Base-by-base conservation (phyloP, 2,113 vertebrate species). In the Vireo altiloquus region DNA sequence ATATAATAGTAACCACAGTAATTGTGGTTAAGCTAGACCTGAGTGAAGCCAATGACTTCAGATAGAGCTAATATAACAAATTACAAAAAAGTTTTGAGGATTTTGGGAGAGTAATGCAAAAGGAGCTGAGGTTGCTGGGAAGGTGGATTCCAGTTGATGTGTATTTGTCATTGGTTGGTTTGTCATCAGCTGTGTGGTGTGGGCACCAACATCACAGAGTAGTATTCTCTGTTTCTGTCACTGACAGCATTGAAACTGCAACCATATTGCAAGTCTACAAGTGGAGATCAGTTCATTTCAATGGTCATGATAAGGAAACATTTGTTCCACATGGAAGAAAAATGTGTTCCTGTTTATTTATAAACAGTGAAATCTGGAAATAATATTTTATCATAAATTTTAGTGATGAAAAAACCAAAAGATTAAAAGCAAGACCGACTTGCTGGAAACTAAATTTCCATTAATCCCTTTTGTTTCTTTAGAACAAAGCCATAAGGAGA, bases 111-210 rank as follows among this genome's bases (percentile, higher is more conserved):
- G 13, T 49, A 52, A 13, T 6, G 37, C 30, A 52, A 37, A 53
- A 82, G 50, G 33, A 75, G 23, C 25, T 1, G 2, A 85, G 47
- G 37, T 6, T 44, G 13, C 12, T 31, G 30, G n/a, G 24, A 27
- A 72, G 17, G 30, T 87, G 64, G 13, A 72, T 76, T 64, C 15
- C 28, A 39, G 11, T 15, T n/a, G 49, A 22, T 50, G 2, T 2
- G 1, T n/a, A 6, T 40, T 40, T 82, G 61, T 60, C 11, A 7
- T 14, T 76, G 64, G 16, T 31, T 81, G 52, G 49, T 50, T 42
- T 54, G 49, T 47, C 23, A 2, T 18, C 0, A 2, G 7, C 53
- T 47, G 19, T 4, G 0, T 60, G 53, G 8, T 28, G 5, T 44
- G 49, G 57, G 27, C 44, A 20, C 76, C 49, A 44, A 4, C 25